Conservation (phyloP, 2,888 invertebrate species). For the Eurytoma adleriae region DNA sequence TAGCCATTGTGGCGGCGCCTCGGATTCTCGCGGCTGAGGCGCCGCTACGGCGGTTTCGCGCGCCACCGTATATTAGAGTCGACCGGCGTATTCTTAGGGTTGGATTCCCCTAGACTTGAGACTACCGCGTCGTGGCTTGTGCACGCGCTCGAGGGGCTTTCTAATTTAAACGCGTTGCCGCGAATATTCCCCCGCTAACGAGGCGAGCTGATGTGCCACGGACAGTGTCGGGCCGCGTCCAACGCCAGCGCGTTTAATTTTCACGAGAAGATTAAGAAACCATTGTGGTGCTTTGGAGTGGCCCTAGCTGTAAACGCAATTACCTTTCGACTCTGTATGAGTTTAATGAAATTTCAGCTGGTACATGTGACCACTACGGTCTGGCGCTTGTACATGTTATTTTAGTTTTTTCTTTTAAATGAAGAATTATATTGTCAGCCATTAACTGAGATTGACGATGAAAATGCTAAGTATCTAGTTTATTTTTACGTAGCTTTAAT, state of each 20-base stretch:
- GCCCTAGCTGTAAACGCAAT: too few relatives aligned
- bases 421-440: too few relatives aligned
- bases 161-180: slow-evolving; percentile 53
- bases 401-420: too few relatives aligned
- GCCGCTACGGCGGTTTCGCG: slow-evolving; percentile 55
- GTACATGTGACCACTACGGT: too few relatives aligned
- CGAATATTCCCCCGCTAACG: slow-evolving; percentile 35
- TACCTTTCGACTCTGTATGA: too few relatives aligned
- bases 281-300: too few relatives aligned
- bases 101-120: slow-evolving; percentile 56
- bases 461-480: too few relatives aligned
- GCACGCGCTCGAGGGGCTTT: slow-evolving; percentile 3
- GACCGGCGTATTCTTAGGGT: slow-evolving; percentile 62
- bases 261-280: neutral
- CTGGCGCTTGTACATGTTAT: too few relatives aligned
- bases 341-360: too few relatives aligned
- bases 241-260: neutral
- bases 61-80: slow-evolving; percentile 2
- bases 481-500: too few relatives aligned
- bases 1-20: slow-evolving; percentile 63
- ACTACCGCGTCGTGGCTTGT: neutral
- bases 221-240: neutral
- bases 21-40: slow-evolving; percentile 44
- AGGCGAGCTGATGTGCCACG: neutral
- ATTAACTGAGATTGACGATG: too few relatives aligned